A percentile compares a stretch with the other conserved stretches of the same genome.
These are phyloP conservation scores for Pterostichus madidus DNA, from an alignment of 2,888 invertebrate species.

Conservation along the genomic window DNA sequence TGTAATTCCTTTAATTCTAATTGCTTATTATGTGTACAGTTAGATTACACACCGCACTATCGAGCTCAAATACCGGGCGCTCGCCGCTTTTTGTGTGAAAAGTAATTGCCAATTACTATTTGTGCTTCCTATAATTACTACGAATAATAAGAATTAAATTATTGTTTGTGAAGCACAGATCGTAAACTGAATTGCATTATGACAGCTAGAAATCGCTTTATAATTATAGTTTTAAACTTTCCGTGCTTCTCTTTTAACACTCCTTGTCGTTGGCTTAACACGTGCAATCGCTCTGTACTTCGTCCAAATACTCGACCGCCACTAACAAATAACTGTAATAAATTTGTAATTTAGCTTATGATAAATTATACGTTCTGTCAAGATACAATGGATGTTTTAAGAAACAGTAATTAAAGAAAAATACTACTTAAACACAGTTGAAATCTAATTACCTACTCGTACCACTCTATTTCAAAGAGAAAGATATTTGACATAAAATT, in stretches of 20 bases:
- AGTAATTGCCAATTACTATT: slow-evolving; percentile 66
- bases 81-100: slow-evolving; percentile 44
- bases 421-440: background rate
- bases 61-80: slow-evolving; percentile 17
- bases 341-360: slow-evolving; percentile 37
- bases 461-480: background rate
- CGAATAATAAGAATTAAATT: slow-evolving; percentile 66
- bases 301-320: background rate
- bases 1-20: slow-evolving; percentile 63
- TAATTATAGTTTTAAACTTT: slow-evolving; percentile 57
- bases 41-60: slow-evolving; percentile 57
- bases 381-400: background rate
- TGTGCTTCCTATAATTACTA: slow-evolving; percentile 66
- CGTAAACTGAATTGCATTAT: slow-evolving; percentile 66
- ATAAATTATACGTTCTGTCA: slow-evolving; percentile 29
- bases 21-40: slow-evolving; percentile 65
- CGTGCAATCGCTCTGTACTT: slow-evolving; percentile 20
- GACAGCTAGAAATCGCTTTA: slow-evolving; percentile 66
- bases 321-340: slow-evolving; percentile 28
- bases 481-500: no score
- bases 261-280: slow-evolving; percentile 50
- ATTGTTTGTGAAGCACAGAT: slow-evolving; percentile 62
- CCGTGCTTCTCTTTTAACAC: slow-evolving; percentile 58
- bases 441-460: background rate
- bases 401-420: slow-evolving; percentile 8